phyloP scores from a whole-genome alignment of 2,888 invertebrate species.

The Andrena camellia region DNA sequence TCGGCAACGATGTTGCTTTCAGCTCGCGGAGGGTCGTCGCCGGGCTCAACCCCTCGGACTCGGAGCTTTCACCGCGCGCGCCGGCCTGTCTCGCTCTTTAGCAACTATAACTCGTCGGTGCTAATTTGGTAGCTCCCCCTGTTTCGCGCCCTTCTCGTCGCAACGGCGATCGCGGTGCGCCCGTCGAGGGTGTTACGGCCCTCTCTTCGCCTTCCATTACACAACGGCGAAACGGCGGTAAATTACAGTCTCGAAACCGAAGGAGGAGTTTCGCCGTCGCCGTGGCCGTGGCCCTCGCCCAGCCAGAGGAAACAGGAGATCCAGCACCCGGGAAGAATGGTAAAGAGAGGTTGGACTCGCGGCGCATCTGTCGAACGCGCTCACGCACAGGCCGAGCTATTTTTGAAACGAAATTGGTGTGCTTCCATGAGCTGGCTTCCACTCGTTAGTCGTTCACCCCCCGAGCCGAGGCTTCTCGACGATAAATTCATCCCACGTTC shows the following conservation, averaged over 20 bases:
- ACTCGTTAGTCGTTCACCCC: neutral
- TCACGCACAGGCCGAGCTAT: constrained; percentile 3
- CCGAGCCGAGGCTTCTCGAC: too few species aligned
- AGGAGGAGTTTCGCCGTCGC: constrained; percentile 33
- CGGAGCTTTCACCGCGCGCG: constrained; percentile 35
- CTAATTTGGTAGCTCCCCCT: constrained; percentile 52
- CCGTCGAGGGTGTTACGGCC: constrained; percentile 54
- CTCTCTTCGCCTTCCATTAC: constrained; percentile 38
- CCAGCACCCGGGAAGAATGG: constrained; percentile 40
- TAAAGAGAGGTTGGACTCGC: constrained; percentile 53
- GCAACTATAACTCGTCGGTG: constrained; percentile 34
- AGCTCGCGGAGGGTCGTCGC: constrained; percentile 8
- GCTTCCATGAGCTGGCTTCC: neutral
- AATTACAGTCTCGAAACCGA: constrained; percentile 71
- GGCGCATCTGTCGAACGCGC: constrained; percentile 50
- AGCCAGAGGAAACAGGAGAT: constrained; percentile 13
- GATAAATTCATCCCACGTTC: too few species aligned
- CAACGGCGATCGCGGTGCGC: constrained; percentile 39
- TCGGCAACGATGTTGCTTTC: constrained; percentile 15
- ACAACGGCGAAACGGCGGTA: constrained; percentile 67
- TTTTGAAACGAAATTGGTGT: constrained; percentile 7
- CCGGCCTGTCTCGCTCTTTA: constrained; percentile 32
- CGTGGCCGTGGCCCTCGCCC: neutral
- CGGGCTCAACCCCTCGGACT: constrained; percentile 2
- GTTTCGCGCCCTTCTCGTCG: constrained; percentile 44